These are phyloP conservation scores for Drosophila antonietae DNA, from an alignment of 2,888 invertebrate genomes.

Conservation along the genomic window DNA sequence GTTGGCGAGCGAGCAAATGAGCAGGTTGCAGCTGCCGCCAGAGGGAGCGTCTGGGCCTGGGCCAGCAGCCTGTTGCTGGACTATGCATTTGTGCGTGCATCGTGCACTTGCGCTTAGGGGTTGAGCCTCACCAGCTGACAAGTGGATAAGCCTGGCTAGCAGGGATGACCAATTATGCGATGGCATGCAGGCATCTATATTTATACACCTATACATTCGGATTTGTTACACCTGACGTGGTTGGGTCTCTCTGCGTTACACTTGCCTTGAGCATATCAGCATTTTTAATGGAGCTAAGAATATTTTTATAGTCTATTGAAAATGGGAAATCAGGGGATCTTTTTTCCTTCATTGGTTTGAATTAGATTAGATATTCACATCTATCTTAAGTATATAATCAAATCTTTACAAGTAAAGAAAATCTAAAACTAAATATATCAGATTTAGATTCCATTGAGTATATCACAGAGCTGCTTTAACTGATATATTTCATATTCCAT, in stretches of 20 bases:
- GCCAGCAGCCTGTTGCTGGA: constrained; percentile 47
- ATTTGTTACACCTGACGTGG: constrained; percentile 36
- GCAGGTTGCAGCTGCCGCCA: constrained; percentile 72
- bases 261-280: neutral
- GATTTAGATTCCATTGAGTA: neutral
- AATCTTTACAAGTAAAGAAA: too few species aligned
- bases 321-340: too few species aligned
- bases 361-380: too few species aligned
- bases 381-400: too few species aligned
- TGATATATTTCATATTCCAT: too few species aligned
- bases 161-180: constrained; percentile 42
- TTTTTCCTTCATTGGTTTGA: neutral
- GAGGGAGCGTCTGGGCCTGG: constrained; percentile 10
- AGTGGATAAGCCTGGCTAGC: constrained; percentile 46
- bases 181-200: constrained; percentile 4
- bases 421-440: too few species aligned
- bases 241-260: neutral
- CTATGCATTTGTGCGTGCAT: constrained; percentile 8
- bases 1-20: constrained; percentile 31
- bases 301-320: too few species aligned
- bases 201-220: constrained; percentile 2
- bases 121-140: constrained; percentile 52
- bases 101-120: constrained; percentile 58
- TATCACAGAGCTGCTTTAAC: neutral
- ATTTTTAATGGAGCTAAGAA: neutral